Conservation (phyloP, 2,113 vertebrate species). For the Oncorhynchus nerka region DNA sequence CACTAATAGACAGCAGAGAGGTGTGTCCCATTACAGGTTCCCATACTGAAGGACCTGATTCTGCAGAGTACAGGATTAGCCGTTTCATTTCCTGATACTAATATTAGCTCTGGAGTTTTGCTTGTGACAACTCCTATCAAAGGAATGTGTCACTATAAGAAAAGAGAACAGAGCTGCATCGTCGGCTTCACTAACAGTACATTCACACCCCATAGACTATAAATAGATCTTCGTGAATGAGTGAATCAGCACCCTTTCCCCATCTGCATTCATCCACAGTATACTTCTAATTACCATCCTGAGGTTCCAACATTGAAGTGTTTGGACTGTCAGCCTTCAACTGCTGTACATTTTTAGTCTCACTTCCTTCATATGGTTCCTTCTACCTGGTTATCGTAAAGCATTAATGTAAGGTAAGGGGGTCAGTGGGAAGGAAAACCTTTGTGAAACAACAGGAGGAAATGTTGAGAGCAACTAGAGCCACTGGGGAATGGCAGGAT, state of each 20-base stretch:
- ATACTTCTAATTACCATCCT: not conserved
- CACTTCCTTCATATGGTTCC: too few species aligned
- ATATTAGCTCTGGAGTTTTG: conserved; percentile 23
- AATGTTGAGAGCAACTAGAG: not conserved
- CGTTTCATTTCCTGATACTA: conserved; percentile 4
- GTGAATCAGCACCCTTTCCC: conserved; percentile 2
- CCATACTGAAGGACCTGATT: not conserved
- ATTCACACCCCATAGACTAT: conserved; percentile 39
- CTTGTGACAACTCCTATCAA: conserved; percentile 17
- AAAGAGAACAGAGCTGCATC: conserved; percentile 20
- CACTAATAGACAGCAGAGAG: not conserved
- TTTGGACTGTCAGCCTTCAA: too few species aligned
- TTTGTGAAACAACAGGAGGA: not conserved
- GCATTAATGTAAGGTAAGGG: too few species aligned
- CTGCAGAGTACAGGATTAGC: not conserved
- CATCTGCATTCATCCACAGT: conserved; percentile 1
- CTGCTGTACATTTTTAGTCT: too few species aligned
- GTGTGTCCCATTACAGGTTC: not conserved
- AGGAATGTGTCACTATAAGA: conserved; percentile 25
- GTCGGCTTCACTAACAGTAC: conserved; percentile 32
- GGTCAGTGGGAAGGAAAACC: not conserved
- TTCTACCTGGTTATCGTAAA: too few species aligned
- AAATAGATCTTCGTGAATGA: conserved; percentile 41
- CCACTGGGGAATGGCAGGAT: not conserved
- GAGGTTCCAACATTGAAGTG: not conserved